Base-by-base conservation (phyloP, 2,888 invertebrate genomes). In the Himalopsyche kuldschensis region DNA sequence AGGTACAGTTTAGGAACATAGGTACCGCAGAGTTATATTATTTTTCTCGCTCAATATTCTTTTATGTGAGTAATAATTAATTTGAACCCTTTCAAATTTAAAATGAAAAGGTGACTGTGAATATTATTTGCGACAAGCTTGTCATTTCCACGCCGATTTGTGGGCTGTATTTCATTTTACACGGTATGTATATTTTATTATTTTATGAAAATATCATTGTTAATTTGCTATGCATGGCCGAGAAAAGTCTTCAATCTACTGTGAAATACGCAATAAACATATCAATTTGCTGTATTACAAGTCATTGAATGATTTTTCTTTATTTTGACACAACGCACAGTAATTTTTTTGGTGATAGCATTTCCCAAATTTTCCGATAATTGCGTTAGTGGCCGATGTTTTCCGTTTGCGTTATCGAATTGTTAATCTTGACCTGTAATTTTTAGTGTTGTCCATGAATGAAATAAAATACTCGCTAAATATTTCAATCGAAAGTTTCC, bases 41-140 rank as follows among this genome's bases (percentile, higher is more conserved):
- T 69, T 69, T 69, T 69, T 69, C 69, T 69, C 69, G 69, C 69
- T 69, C 69, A 69, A 69, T 69, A 69, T 69, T 69, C 69, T 30
- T 69, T 69, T 69, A 69, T 69, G 69, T 69, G 69, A 69, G 69
- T 69, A 69, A 69, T 69, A 69, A 30, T 30, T 69, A 27, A 69
- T 69, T 69, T 30, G 30, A 69, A 27, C 24, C 30, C 69, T 69
- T 27, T 69, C 30, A 69, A 69, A 69, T 69, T 15, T 27, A 69
- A 69, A 69, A 69, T 69, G 69, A 69, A 69, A 69, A 69, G 69
- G 69, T 69, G 69, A 69, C 69, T 69, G 69, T 69, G 69, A 69
- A 69, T 69, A 30, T 69, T 15, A 69, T 27, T 27, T 69, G 69
- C 27, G 69, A 69, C 69, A 69, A 69, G 69, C 69, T 69, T 69